These are phyloP conservation scores for Corythaeola cristata DNA, from an alignment of 2,113 vertebrate species.

Conservation along the genomic window DNA sequence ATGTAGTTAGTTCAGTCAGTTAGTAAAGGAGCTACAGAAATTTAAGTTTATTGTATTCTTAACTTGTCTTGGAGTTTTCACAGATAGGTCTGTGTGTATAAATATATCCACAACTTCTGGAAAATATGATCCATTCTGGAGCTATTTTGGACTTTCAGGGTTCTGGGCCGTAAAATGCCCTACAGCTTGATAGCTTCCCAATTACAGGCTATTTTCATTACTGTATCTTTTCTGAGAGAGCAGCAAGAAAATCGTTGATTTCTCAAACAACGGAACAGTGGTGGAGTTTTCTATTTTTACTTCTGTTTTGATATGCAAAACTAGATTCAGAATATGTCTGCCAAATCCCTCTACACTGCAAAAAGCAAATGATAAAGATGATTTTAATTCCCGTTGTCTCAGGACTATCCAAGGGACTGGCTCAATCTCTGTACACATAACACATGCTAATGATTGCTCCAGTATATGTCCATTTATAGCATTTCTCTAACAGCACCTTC, in stretches of 20 bases:
- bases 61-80: neutral
- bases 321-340: neutral
- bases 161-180: neutral
- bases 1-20: neutral
- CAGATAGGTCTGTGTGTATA: neutral
- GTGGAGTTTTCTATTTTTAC: neutral
- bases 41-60: neutral
- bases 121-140: neutral
- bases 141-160: neutral
- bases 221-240: neutral
- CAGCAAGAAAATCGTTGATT: conserved; percentile 2
- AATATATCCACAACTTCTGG: neutral
- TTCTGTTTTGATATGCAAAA: neutral
- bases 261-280: neutral
- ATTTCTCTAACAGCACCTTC: neutral
- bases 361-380: neutral
- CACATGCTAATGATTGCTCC: neutral
- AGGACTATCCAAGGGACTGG: neutral
- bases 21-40: neutral
- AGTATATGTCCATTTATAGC: conserved; percentile 1
- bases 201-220: neutral
- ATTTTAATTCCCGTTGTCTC: neutral
- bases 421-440: neutral
- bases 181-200: neutral
- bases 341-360: neutral